Percentiles rank a stretch among this genome's conserved stretches.
These are phyloP conservation scores for Momotus momota DNA, from an alignment of 2,797 vertebrate species.

Conservation along the genomic window DNA sequence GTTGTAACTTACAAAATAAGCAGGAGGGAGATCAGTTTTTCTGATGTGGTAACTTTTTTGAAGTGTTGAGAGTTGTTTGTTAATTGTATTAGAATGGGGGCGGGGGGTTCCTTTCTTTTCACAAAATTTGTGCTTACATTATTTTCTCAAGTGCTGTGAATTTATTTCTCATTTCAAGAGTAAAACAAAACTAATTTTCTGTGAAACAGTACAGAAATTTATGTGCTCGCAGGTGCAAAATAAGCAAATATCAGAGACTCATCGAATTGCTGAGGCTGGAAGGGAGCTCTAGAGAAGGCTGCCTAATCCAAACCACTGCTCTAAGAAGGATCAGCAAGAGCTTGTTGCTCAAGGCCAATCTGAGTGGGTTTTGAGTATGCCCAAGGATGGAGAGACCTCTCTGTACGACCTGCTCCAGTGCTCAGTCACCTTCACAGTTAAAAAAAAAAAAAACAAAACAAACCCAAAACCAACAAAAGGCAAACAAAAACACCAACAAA, in stretches of 20 bases:
- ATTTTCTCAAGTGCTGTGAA: background rate
- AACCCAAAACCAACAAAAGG: background rate
- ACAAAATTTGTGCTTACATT: background rate
- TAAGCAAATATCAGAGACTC: too few relatives aligned
- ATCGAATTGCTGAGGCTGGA: background rate
- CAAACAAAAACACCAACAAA: too few relatives aligned
- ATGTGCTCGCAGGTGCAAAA: background rate
- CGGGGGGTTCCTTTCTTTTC: background rate
- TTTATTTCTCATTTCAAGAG: background rate
- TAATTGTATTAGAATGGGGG: fast-evolving
- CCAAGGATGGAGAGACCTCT: background rate
- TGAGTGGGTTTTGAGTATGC: background rate
- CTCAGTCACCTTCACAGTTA: background rate
- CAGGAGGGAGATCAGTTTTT: fast-evolving
- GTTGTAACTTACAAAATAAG: background rate
- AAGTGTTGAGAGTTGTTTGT: background rate
- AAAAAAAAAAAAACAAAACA: background rate
- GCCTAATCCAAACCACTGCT: fast-evolving
- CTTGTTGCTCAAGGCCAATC: fast-evolving
- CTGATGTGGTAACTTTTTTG: background rate
- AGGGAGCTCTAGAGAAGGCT: background rate
- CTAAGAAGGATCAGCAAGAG: background rate
- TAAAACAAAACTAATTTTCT: background rate
- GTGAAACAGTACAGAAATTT: background rate
- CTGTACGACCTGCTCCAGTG: background rate